Conservation (phyloP, 1,140 invertebrate genomes). For the Campoletis sonorensis region DNA sequence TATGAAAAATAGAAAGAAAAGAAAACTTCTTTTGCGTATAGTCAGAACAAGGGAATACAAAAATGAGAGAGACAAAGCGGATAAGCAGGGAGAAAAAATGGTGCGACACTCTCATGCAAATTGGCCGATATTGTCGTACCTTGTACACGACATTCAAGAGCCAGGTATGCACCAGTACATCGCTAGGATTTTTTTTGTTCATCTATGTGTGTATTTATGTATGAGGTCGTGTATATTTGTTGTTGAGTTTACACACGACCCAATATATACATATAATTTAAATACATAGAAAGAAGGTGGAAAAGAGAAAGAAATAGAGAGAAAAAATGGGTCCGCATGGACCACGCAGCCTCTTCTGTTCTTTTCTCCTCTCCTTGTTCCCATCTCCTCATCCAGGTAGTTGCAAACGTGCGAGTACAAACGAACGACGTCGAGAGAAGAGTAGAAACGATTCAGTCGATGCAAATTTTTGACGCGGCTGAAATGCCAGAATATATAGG, state of each 20-base stretch:
- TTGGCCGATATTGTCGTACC: constrained; percentile 69
- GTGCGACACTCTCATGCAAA: constrained; percentile 68
- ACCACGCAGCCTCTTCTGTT: constrained; percentile 47
- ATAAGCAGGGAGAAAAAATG: constrained; percentile 43
- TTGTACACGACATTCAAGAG: constrained; percentile 56
- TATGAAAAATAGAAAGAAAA: neutral
- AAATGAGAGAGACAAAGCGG: constrained; percentile 18
- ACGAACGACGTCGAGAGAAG: constrained; percentile 53
- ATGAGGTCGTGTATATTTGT: neutral
- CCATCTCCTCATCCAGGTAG: constrained; percentile 39
- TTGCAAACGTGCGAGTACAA: constrained; percentile 50
- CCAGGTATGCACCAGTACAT: constrained; percentile 42
- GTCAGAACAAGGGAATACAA: neutral
- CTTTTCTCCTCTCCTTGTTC: constrained; percentile 53
- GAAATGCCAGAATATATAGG: constrained; percentile 57
- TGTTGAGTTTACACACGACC: neutral
- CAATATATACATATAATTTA: constrained; percentile 53
- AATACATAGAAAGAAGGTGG: constrained; percentile 32
- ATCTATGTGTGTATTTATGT: constrained; percentile 43
- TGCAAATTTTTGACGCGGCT: constrained; percentile 69
- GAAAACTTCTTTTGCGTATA: neutral
- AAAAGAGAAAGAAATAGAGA: constrained; percentile 29
- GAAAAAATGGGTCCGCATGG: constrained; percentile 11
- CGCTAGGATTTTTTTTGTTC: constrained; percentile 11
- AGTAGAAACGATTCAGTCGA: constrained; percentile 66